Evolutionary conservation across 2,113 vertebrate species (phyloP), one percentile per base, ranked within the genome.

Genomic region (Neotoma lepida): DNA sequence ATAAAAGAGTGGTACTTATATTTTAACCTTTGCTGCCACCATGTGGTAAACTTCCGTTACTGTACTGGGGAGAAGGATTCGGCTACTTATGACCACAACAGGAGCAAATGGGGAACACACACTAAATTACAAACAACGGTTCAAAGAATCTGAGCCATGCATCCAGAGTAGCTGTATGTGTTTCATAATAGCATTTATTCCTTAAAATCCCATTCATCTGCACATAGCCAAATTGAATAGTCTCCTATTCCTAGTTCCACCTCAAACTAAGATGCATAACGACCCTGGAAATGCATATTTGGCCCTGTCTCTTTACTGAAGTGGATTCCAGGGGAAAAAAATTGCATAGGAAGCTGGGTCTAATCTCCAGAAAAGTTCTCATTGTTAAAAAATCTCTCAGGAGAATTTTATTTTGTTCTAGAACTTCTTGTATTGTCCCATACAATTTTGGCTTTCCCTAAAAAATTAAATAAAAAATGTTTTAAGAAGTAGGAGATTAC

Each of bases 1-100:
- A n/a, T 56, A 14, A 56, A n/a, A 63, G 6, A 68, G 14, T 13
- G 30, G 9, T 30, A 22, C 39, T 26, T 51, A 80, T 58, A 61
- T 88, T 70, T 58, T 78, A 70, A 30, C 6, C 6, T 61, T 78
- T 93, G 91, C 85, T 88, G 73, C 91, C 74, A 56, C 74, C 91
- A 10, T 70, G 49, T 88, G 74, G 85, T 58, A 33, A 9, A 2
- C 51, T 14, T 35, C 73, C 14, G 30, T 46, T 70, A 70, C 63
- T 88, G 74, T 26, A 30, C 39, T 30, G 24, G 46, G 26, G 61
- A 22, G 14, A n/a, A 58, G 22, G 78, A 39, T 41, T 24, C 24
- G 20, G 3, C 51, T 51, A 1, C 9, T 86, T n/a, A 7, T 64
- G 20, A 33, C 28, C 9, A 41, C 12, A 86, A 54, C 14, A 64